Percentiles rank a stretch among this genome's conserved stretches.
These are phyloP conservation scores for Pentalonia nigronervosa DNA, from an alignment of 1,140 invertebrate genomes.

Conservation along the genomic window DNA sequence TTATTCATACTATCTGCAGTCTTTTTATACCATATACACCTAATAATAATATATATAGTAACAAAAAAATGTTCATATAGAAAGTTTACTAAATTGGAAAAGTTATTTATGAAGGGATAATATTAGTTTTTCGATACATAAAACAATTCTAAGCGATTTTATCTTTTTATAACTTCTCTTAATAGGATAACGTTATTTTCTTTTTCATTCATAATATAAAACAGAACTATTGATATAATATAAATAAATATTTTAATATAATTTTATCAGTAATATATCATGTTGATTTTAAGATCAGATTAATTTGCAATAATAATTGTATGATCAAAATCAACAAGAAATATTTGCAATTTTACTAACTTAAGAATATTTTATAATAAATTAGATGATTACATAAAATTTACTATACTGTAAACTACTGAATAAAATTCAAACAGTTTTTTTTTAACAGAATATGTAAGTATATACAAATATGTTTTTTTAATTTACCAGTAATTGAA, in stretches of 20 bases:
- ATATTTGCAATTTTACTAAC: neutral
- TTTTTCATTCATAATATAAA: neutral
- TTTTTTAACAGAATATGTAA: neutral
- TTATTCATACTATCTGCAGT: neutral
- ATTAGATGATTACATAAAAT: neutral
- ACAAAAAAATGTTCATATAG: neutral
- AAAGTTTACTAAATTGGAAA: constrained; percentile 7
- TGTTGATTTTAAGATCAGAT: neutral
- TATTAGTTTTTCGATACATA: constrained; percentile 15
- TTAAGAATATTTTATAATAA: neutral
- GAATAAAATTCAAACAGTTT: neutral
- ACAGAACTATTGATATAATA: neutral
- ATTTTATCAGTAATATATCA: neutral
- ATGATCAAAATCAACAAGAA: neutral
- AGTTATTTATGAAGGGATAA: constrained; percentile 27
- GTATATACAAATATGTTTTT: neutral
- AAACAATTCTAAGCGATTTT: neutral
- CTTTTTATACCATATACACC: neutral
- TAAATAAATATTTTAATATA: neutral
- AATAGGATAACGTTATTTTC: neutral
- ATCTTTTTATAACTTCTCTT: constrained; percentile 29
- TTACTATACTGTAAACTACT: neutral
- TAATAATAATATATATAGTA: constrained; percentile 2
- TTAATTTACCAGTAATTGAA: neutral
- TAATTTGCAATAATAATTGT: neutral